Evolutionary conservation across 2,797 vertebrate genomes (phyloP).

Genomic region (Ambastaia sidthimunki): DNA sequence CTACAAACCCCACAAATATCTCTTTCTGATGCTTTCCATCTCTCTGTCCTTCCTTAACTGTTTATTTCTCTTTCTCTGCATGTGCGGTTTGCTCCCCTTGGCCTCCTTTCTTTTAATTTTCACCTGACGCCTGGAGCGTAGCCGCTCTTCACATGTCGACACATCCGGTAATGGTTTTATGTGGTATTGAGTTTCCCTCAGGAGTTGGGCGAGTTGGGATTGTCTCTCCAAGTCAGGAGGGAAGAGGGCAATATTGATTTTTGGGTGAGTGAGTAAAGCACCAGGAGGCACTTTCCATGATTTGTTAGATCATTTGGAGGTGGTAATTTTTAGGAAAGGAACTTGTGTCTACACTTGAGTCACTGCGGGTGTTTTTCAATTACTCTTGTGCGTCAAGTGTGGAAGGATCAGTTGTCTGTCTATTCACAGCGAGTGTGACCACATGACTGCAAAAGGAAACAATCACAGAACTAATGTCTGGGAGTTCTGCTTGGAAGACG

Average conservation of each 20-base stretch:
- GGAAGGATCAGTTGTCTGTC: slow-evolving; percentile 13
- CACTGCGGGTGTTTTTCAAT: slow-evolving; percentile 44
- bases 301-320: slow-evolving; percentile 41
- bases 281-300: slow-evolving; percentile 15
- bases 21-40: background rate
- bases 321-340: slow-evolving; percentile 35
- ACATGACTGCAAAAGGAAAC: slow-evolving; percentile 36
- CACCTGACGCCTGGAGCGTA: slow-evolving; percentile 12
- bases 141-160: slow-evolving; percentile 52
- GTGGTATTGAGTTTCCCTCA: slow-evolving; percentile 28
- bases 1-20: background rate
- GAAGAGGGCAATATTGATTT: slow-evolving; percentile 65
- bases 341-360: slow-evolving; percentile 24
- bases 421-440: slow-evolving; percentile 30
- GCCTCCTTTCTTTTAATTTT: slow-evolving; percentile 38
- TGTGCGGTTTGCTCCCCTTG: slow-evolving; percentile 52
- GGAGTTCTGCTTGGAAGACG: too few species aligned
- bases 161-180: slow-evolving; percentile 69
- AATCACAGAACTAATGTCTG: slow-evolving; percentile 34
- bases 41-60: too few species aligned
- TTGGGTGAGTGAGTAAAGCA: slow-evolving; percentile 10
- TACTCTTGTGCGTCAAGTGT: slow-evolving; percentile 30
- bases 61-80: slow-evolving; percentile 28
- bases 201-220: slow-evolving; percentile 56
- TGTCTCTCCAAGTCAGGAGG: slow-evolving; percentile 58